A percentile compares a stretch with the other conserved stretches of the same genome.
Evolutionary conservation across 2,797 vertebrate genomes (phyloP).

Genomic region (Tarsius wallacei): DNA sequence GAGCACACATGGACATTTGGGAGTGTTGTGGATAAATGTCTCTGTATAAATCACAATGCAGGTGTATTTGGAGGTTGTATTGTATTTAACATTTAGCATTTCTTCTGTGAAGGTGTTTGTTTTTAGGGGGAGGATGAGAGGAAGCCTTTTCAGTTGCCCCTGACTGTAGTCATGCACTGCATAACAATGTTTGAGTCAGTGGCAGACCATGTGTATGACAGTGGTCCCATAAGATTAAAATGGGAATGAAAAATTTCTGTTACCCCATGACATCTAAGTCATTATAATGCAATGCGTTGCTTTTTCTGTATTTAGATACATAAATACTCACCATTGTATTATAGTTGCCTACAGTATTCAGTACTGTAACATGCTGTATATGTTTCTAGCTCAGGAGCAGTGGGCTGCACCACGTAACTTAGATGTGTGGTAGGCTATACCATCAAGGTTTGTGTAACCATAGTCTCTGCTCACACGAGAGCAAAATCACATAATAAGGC

Average conservation of each 20-base stretch:
- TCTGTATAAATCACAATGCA: conserved; percentile 80
- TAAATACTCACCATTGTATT: not conserved
- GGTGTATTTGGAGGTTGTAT: conserved; percentile 72
- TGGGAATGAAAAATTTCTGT: not conserved
- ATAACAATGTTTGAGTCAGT: not conserved
- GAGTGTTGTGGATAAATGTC: conserved; percentile 76
- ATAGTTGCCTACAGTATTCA: not conserved
- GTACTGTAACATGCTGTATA: not conserved
- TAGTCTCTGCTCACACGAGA: not conserved
- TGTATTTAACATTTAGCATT: conserved; percentile 81
- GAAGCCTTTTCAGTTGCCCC: conserved; percentile 77
- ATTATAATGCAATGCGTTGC: not conserved
- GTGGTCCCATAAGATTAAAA: not conserved
- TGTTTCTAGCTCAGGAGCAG: not conserved
- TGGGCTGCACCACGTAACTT: not conserved
- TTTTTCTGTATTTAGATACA: not conserved
- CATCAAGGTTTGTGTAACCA: not conserved
- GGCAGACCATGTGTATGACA: not conserved
- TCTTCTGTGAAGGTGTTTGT: conserved; percentile 84
- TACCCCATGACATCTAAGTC: not conserved
- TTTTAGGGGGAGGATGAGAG: not conserved
- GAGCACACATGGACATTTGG: conserved; percentile 65
- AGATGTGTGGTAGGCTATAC: not conserved
- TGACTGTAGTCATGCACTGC: conserved; percentile 32
- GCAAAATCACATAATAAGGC: not conserved